Evolutionary conservation across 2,888 invertebrate species (phyloP).

Genomic region (Temnothorax rugatulus): DNA sequence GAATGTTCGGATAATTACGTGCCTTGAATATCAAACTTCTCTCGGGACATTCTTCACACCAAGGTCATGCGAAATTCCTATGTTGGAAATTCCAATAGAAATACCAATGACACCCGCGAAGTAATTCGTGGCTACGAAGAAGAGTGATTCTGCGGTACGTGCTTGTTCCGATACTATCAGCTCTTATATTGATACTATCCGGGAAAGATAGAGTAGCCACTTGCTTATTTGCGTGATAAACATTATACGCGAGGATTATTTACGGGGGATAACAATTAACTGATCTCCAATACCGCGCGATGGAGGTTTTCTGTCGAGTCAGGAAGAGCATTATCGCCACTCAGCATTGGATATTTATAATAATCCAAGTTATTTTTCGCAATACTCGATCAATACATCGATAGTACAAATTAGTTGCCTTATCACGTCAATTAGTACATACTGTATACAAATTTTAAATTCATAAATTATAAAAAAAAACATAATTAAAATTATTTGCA

Average conservation of each 20-base stretch:
- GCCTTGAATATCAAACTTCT: slow-evolving; percentile 39
- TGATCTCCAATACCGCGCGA: slow-evolving; percentile 38
- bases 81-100: slow-evolving; percentile 52
- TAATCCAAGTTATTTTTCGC: neutral
- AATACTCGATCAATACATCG: neutral
- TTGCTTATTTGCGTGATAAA: slow-evolving; percentile 58
- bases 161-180: slow-evolving; percentile 49
- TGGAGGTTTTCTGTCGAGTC: slow-evolving; percentile 24
- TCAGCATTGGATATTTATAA: neutral
- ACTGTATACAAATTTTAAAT: neutral
- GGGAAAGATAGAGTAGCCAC: slow-evolving; percentile 32
- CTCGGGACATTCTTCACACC: slow-evolving; percentile 36
- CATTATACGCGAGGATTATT: slow-evolving; percentile 56
- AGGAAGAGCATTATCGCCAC: slow-evolving; percentile 60
- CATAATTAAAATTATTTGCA: neutral
- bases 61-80: slow-evolving; percentile 60
- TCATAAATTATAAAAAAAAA: neutral
- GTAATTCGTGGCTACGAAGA: slow-evolving; percentile 35
- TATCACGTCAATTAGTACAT: neutral
- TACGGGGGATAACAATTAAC: slow-evolving; percentile 62
- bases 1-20: slow-evolving; percentile 46
- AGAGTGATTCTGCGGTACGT: slow-evolving; percentile 23
- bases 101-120: slow-evolving; percentile 43
- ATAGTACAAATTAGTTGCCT: neutral
- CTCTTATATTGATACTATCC: slow-evolving; percentile 34